Percentiles rank a stretch among this genome's conserved stretches.
phyloP scores from a whole-genome alignment of 2,113 vertebrate species.

The Vombatus ursinus region DNA sequence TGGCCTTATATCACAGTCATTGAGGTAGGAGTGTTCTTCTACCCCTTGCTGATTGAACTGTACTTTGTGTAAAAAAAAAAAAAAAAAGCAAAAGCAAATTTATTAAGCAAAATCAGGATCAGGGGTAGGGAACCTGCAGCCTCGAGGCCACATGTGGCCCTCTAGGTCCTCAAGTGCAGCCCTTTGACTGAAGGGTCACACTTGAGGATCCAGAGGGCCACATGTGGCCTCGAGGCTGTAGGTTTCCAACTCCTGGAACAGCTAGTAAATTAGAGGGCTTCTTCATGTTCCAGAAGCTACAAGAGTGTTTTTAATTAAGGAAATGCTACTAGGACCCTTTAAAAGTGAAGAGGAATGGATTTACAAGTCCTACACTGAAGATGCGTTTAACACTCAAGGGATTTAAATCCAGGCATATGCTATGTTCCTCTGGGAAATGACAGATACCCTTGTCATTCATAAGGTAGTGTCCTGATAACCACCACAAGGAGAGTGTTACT shows the following conservation, averaged over 20 bases:
- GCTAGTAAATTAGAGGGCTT: constrained; percentile 55
- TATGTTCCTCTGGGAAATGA: constrained; percentile 60
- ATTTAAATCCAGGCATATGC: constrained; percentile 63
- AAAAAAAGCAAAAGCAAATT: neutral
- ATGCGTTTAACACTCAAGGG: constrained; percentile 63
- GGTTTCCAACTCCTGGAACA: neutral
- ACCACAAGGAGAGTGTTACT: constrained; percentile 53
- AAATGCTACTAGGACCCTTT: constrained; percentile 58
- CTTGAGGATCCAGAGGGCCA: no score
- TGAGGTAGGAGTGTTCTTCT: neutral
- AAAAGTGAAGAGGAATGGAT: constrained; percentile 67
- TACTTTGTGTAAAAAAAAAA: neutral
- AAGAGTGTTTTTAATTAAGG: constrained; percentile 53
- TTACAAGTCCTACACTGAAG: constrained; percentile 56
- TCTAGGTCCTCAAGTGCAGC: no score
- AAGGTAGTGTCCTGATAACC: constrained; percentile 48
- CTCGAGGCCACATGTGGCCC: no score
- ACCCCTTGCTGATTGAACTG: neutral
- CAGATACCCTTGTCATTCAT: constrained; percentile 54
- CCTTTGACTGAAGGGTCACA: no score
- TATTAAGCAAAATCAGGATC: constrained; percentile 43
- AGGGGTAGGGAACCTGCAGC: no score
- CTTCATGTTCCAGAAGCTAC: constrained; percentile 31
- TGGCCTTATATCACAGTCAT: neutral
- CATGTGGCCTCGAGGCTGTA: no score